Evolutionary conservation across 2,113 vertebrate species (phyloP).

Genomic region (Onychostruthus taczanowskii): DNA sequence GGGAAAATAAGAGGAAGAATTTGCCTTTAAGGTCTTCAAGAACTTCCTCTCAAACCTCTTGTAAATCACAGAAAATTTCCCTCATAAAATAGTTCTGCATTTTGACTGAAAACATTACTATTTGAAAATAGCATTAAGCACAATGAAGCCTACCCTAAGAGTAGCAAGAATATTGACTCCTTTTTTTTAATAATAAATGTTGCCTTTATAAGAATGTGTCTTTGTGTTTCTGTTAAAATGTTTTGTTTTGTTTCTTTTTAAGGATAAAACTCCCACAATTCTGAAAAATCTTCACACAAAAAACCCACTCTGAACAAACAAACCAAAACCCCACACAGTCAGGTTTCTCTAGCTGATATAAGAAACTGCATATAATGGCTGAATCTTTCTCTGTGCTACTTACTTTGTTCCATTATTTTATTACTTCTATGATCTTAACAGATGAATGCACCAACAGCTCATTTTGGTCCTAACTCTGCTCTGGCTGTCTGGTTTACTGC

Average conservation of each 20-base stretch:
- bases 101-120: neutral
- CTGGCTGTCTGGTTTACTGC: neutral
- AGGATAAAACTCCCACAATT: accelerated
- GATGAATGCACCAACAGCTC: constrained; percentile 15
- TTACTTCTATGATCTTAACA: constrained; percentile 30
- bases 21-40: neutral
- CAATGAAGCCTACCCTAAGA: neutral
- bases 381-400: neutral
- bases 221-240: neutral
- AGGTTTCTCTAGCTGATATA: neutral
- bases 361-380: neutral
- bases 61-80: neutral
- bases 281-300: neutral
- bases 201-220: neutral
- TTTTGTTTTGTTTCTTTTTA: neutral
- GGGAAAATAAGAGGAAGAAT: neutral
- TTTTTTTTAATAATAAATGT: neutral
- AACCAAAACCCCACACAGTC: neutral
- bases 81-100: neutral
- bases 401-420: neutral
- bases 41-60: neutral
- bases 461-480: neutral
- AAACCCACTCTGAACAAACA: accelerated
- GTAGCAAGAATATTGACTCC: neutral
- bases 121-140: neutral